phyloP scores from a whole-genome alignment of 2,888 invertebrate species.

The Agonopterix heracliana region DNA sequence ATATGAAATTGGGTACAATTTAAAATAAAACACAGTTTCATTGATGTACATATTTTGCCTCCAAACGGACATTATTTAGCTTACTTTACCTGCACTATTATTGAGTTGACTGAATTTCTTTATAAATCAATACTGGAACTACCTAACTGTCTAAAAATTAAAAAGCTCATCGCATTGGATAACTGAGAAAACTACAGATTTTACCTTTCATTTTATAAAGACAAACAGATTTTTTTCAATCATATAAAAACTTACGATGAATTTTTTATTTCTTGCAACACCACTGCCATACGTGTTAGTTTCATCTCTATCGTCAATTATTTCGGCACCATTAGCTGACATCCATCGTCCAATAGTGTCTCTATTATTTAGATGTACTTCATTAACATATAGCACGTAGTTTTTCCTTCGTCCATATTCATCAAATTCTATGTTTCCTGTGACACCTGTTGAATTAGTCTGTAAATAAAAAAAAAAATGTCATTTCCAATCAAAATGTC shows the following conservation, averaged over 20 bases:
- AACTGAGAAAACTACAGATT: too few species aligned
- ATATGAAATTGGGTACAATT: too few species aligned
- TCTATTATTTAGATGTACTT: constrained; percentile 49
- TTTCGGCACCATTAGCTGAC: constrained; percentile 67
- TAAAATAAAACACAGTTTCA: too few species aligned
- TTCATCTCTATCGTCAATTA: constrained; percentile 63
- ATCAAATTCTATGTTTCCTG: constrained; percentile 82
- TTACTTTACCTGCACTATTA: too few species aligned
- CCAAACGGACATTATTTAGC: too few species aligned
- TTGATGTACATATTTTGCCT: too few species aligned
- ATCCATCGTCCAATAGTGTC: constrained; percentile 53
- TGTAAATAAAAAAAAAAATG: constrained; percentile 33
- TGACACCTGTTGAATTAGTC: constrained; percentile 80
- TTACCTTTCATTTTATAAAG: too few species aligned
- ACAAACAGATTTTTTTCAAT: not conserved
- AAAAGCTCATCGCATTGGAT: too few species aligned
- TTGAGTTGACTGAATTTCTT: too few species aligned
- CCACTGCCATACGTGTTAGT: constrained; percentile 22
- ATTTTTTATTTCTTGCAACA: constrained; percentile 60
- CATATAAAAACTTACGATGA: constrained; percentile 70
- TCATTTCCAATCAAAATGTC: not conserved
- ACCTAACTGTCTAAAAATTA: too few species aligned
- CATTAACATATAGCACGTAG: constrained; percentile 82
- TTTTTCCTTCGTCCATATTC: constrained; percentile 80
- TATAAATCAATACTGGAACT: too few species aligned